These are phyloP conservation scores for Tetragonula clypearis DNA, from an alignment of 1,140 invertebrate genomes.

Conservation along the genomic window DNA sequence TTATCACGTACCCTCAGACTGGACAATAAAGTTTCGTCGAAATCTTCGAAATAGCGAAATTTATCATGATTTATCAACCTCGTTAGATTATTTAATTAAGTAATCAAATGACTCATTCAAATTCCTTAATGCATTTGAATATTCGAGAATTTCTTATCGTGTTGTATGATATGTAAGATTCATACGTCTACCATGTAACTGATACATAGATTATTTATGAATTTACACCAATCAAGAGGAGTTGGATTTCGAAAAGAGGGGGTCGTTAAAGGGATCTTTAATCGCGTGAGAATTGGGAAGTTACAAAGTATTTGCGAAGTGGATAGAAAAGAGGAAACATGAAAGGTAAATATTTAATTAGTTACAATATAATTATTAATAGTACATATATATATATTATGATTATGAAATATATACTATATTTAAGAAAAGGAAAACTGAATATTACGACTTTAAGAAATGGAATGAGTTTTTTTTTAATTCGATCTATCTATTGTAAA, in stretches of 20 bases:
- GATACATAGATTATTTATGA: constrained; percentile 21
- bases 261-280: constrained; percentile 17
- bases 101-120: too few species aligned
- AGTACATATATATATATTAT: not conserved
- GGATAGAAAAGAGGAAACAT: constrained; percentile 56
- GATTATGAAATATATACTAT: not conserved
- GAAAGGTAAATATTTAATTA: constrained; percentile 59
- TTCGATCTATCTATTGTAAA: not conserved
- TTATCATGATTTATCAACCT: not conserved
- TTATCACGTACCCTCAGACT: not conserved
- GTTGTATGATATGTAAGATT: not conserved
- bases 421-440: not conserved
- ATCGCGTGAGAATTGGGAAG: constrained; percentile 11
- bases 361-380: not conserved
- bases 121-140: not conserved
- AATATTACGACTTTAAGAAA: not conserved
- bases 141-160: not conserved
- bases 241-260: constrained; percentile 37
- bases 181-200: not conserved
- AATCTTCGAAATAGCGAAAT: not conserved
- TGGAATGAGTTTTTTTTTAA: not conserved
- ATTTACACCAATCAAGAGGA: constrained; percentile 28
- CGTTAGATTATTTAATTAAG: not conserved
- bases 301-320: constrained; percentile 48
- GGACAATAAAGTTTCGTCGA: not conserved